A percentile compares a stretch with the other conserved stretches of the same genome.
phyloP scores from a whole-genome alignment of 2,113 vertebrate genomes.

The Sinocyclocheilus anophthalmus region DNA sequence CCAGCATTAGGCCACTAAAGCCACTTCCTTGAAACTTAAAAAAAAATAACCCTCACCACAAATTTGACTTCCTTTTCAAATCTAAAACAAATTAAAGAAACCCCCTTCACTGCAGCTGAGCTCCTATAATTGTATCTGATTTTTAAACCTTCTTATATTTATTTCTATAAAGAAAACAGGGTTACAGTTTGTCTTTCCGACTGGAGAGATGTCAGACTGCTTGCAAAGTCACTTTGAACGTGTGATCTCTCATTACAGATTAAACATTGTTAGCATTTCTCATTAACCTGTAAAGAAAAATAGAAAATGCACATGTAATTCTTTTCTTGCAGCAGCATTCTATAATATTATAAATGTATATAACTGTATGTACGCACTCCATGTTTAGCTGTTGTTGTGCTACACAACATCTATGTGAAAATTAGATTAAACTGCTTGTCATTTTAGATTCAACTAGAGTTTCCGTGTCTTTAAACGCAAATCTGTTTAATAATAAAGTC shows the following conservation, averaged over 20 bases:
- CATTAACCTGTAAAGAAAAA: constrained; percentile 54
- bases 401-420: constrained; percentile 1
- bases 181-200: neutral
- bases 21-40: neutral
- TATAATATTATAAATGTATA: constrained; percentile 4
- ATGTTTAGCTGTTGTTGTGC: constrained; percentile 64
- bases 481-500: neutral
- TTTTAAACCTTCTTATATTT: constrained; percentile 5
- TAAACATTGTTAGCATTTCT: constrained; percentile 22
- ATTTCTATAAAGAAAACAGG: constrained; percentile 37
- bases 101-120: neutral
- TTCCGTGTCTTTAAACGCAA: neutral
- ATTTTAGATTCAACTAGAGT: neutral
- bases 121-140: neutral
- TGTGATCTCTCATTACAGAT: neutral
- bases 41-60: neutral
- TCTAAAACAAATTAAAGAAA: neutral
- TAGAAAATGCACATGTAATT: neutral
- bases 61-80: neutral
- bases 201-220: neutral
- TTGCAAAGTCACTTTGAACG: neutral
- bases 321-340: neutral
- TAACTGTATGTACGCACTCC: constrained; percentile 58
- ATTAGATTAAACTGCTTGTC: neutral
- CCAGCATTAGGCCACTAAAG: neutral